Evolutionary conservation across 2,888 invertebrate genomes (phyloP), one percentile per base, ranked within the genome.

Genomic region (Polyommatus iphigenia): DNA sequence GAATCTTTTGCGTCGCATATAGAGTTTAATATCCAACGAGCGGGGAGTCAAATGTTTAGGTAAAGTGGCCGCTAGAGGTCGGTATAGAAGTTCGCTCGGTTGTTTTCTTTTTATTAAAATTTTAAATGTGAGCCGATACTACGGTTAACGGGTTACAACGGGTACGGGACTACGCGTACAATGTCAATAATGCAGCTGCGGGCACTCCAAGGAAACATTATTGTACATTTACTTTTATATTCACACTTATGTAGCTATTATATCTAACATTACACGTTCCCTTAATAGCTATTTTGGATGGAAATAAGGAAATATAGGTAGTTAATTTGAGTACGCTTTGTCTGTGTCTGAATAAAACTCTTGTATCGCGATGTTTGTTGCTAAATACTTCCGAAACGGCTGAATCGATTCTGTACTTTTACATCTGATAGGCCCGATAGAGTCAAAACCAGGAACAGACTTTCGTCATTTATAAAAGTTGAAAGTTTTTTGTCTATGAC

Each of bases 31-130:
- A 80, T 78, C 80, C 67, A 62, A 76, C 24, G 79, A 77, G 7
- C 71, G 54, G 32, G 71, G 71, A 79, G 78, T 79, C 79, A 79
- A 80, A 79, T 80, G 80, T 79, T 81, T 81, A 81, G 81, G 79
- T 79, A 79, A 76, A 79, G 79, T 79, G 77, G 80, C 79, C 73
- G 78, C 73, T 71, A 76, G 78, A 79, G 78, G 77, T 71, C 76
- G 46, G 76, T 76, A 78, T 76, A 78, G 78, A 78, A 78, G 77
- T 77, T 62, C 67, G 54, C 46, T 67, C 50, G 59, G 78, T 78
- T 80, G 80, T 80, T 80, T 78, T 80, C 80, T 81, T 82, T 82
- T 82, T 81, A 81, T 80, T 82, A 79, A 80, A 80, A 80, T 80
- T 81, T 82, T 79, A 80, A 82, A 81, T 46, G 46, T 10, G 46